A percentile compares a stretch with the other conserved stretches of the same genome.
These are phyloP conservation scores for Drosophila seguyi DNA, from an alignment of 1,140 invertebrate genomes.

Conservation along the genomic window DNA sequence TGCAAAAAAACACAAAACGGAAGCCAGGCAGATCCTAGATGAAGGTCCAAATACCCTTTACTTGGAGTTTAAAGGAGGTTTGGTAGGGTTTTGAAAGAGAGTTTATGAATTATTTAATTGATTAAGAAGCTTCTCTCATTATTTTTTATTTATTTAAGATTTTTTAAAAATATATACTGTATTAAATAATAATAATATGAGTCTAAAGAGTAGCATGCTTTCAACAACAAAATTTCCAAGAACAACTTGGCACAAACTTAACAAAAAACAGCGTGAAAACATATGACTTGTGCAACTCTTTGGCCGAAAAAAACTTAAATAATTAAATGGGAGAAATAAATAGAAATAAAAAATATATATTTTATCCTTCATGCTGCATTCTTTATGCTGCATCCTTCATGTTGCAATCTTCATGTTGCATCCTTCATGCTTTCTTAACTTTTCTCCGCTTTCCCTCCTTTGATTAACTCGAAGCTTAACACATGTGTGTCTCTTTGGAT, in stretches of 20 bases:
- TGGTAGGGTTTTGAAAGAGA: no score
- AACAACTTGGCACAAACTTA: neutral
- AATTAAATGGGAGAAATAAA: neutral
- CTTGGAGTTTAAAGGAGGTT: neutral
- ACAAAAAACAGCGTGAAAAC: neutral
- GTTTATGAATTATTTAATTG: neutral
- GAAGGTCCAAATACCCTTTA: neutral
- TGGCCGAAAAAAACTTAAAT: conserved; percentile 11
- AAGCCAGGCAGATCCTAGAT: neutral
- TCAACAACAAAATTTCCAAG: no score
- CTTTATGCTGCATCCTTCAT: neutral
- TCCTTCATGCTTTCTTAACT: neutral
- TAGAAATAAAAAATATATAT: neutral
- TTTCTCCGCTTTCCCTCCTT: neutral
- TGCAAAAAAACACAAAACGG: neutral
- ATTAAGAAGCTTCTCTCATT: neutral
- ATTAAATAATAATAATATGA: neutral
- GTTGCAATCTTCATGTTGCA: neutral
- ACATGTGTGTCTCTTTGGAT: neutral
- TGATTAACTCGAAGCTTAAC: neutral
- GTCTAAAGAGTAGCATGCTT: neutral
- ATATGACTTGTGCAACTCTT: conserved; percentile 5
- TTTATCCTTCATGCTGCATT: no score
- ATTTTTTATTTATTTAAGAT: neutral
- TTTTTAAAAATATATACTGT: neutral